phyloP scores from a whole-genome alignment of 2,888 invertebrate genomes.

The Pollenia griseotomentosa region DNA sequence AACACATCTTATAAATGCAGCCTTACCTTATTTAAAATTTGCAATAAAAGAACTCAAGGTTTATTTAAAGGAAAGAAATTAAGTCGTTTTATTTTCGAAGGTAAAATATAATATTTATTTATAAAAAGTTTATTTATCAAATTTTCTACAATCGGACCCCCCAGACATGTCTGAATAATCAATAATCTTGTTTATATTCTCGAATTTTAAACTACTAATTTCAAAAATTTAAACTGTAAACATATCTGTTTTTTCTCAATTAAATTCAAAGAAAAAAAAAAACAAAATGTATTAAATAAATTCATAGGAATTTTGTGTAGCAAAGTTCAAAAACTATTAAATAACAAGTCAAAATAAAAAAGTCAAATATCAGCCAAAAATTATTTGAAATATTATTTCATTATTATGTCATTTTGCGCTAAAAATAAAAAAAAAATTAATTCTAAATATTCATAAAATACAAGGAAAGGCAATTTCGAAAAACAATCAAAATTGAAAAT shows the following conservation, averaged over 20 bases:
- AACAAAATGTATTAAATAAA: background rate
- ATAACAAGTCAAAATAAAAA: background rate
- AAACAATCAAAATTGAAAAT: background rate
- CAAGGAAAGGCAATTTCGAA: slow-evolving; percentile 2
- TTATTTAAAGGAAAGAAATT: background rate
- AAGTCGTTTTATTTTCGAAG: too few species aligned
- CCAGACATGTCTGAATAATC: slow-evolving; percentile 2
- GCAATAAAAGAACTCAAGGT: too few species aligned
- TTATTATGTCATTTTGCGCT: background rate
- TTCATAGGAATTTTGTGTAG: background rate
- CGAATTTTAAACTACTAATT: slow-evolving; percentile 9
- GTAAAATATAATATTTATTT: too few species aligned
- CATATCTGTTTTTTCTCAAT: background rate
- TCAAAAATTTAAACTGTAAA: background rate
- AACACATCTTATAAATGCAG: too few species aligned
- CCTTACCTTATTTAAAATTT: too few species aligned
- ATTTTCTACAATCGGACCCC: background rate
- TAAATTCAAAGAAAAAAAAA: background rate
- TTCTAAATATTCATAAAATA: background rate
- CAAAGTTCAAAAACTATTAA: background rate
- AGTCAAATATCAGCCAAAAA: background rate
- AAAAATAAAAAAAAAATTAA: background rate
- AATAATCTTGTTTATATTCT: background rate
- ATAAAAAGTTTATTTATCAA: too few species aligned
- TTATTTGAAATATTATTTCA: background rate